Evolutionary conservation across 2,797 vertebrate genomes (phyloP).

Genomic region (Podargus strigoides): DNA sequence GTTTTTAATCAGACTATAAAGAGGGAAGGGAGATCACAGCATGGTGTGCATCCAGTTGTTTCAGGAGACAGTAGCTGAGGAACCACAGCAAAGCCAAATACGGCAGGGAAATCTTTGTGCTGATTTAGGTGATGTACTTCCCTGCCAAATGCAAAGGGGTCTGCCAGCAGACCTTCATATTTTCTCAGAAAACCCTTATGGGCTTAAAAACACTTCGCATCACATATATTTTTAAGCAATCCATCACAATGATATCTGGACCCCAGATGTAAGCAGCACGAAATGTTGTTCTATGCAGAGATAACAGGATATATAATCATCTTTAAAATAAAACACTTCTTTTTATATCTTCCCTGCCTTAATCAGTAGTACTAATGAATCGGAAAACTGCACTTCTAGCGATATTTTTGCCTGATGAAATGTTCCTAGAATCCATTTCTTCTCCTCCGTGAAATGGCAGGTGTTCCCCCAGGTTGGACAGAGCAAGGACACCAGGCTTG

Average conservation of each 20-base stretch:
- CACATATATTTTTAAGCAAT: background rate
- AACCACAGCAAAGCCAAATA: constrained; percentile 32
- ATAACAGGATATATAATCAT: background rate
- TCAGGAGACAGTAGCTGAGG: background rate
- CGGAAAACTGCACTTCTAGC: background rate
- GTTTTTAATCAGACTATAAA: background rate
- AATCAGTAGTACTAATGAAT: background rate
- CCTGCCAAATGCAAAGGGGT: background rate
- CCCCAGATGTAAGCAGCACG: constrained; percentile 21
- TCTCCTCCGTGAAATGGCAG: background rate
- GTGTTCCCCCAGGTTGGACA: background rate
- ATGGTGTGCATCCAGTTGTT: background rate
- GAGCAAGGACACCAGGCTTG: background rate
- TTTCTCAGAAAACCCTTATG: constrained; percentile 16
- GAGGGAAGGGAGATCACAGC: background rate
- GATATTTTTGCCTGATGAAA: background rate
- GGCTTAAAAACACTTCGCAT: constrained; percentile 7
- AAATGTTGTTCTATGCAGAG: background rate
- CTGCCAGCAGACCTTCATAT: constrained; percentile 20
- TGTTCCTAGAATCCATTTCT: background rate
- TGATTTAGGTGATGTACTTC: constrained; percentile 16
- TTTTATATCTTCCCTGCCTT: background rate
- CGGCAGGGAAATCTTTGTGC: constrained; percentile 1
- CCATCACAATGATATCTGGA: constrained; percentile 3
- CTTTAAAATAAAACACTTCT: background rate